These are phyloP conservation scores for Cheumatopsyche charites DNA, from an alignment of 1,140 invertebrate species.

Conservation along the genomic window DNA sequence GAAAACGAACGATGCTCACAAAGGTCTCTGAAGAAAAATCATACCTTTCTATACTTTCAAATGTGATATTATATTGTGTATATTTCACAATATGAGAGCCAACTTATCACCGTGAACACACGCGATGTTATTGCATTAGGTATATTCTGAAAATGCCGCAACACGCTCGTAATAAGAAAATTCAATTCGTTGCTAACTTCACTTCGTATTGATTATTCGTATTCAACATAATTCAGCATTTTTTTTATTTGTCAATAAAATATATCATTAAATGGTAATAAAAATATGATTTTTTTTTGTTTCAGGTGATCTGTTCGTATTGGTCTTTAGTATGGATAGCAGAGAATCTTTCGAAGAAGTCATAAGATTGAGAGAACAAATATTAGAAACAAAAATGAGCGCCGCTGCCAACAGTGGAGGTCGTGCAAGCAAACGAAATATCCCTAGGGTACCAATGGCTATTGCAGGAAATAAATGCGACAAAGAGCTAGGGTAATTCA, in stretches of 20 bases:
- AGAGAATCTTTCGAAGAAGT: constrained; percentile 87
- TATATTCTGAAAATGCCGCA: too few relatives aligned
- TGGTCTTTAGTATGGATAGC: constrained; percentile 85
- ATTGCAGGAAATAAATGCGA: constrained; percentile 85
- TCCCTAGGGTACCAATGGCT: constrained; percentile 77
- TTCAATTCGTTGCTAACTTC: too few relatives aligned
- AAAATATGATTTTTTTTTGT: too few relatives aligned
- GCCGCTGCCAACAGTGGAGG: constrained; percentile 64
- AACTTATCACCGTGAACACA: too few relatives aligned
- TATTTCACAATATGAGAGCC: too few relatives aligned
- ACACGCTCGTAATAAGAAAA: too few relatives aligned
- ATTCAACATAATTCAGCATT: too few relatives aligned
- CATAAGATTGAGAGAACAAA: constrained; percentile 78
- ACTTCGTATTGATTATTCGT: too few relatives aligned
- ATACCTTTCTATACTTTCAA: neutral
- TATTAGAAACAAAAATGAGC: constrained; percentile 78
- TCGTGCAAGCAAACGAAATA: constrained; percentile 66
- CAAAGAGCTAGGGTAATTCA: constrained; percentile 68
- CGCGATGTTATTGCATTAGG: too few relatives aligned
- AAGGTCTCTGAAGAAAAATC: neutral
- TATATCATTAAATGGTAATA: too few relatives aligned
- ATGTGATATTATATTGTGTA: too few relatives aligned
- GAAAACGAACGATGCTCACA: neutral
- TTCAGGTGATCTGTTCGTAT: constrained; percentile 81
- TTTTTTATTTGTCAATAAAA: too few relatives aligned